Evolutionary conservation across 2,797 vertebrate genomes (phyloP).

Genomic region (Linurgus olivaceus): DNA sequence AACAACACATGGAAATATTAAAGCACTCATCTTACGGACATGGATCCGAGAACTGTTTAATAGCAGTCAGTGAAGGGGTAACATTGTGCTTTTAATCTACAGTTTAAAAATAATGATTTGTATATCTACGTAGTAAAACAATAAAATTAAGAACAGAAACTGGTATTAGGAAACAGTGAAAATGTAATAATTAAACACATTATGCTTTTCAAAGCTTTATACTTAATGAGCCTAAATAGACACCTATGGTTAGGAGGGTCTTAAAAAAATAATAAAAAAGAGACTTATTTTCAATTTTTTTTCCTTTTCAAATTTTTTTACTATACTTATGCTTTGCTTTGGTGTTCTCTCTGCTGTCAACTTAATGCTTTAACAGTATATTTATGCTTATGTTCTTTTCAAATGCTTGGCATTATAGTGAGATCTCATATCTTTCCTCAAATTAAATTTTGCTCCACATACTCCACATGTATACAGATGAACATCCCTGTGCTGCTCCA

Average conservation of each 20-base stretch:
- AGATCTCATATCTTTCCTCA: conserved; percentile 97
- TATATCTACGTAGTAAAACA: conserved; percentile 75
- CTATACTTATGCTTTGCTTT: conserved; percentile 78
- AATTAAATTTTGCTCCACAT: conserved; percentile 97
- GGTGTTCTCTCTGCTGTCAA: conserved; percentile 75
- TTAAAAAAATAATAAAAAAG: conserved; percentile 67
- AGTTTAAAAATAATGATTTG: conserved; percentile 77
- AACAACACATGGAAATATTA: conserved; percentile 71
- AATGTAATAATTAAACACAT: conserved; percentile 76
- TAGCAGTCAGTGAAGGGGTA: conserved; percentile 75
- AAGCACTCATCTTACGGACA: conserved; percentile 72
- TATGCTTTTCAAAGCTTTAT: conserved; percentile 74
- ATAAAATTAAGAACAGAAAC: conserved; percentile 77
- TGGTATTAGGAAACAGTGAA: conserved; percentile 78
- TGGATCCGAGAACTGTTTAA: conserved; percentile 78
- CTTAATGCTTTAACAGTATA: conserved; percentile 68
- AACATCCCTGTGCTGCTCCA: conserved; percentile 98
- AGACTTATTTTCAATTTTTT: conserved; percentile 43
- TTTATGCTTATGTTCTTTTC: conserved; percentile 79
- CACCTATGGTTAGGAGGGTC: conserved; percentile 71
- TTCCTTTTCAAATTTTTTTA: conserved; percentile 53
- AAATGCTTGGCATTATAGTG: conserved; percentile 97
- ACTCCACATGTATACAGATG: conserved; percentile 98
- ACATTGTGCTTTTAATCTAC: conserved; percentile 78
- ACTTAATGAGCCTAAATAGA: conserved; percentile 77